phyloP scores from a whole-genome alignment of 2,797 vertebrate genomes.

The Chelon labrosus region DNA sequence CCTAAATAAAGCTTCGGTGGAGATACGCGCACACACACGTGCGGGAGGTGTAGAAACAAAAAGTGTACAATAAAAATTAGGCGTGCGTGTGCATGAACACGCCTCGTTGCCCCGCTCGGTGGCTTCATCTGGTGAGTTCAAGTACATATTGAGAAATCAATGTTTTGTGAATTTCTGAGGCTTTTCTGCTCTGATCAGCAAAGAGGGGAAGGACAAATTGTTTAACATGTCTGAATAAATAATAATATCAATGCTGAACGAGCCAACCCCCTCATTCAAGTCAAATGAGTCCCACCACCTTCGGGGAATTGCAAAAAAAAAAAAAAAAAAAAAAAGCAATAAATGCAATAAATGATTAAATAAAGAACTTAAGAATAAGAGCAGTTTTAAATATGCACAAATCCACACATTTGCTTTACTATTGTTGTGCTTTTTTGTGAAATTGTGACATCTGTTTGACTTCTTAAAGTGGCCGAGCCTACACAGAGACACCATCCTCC shows the following conservation, averaged over 20 bases:
- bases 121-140: slow-evolving; percentile 93
- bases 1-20: slow-evolving; percentile 84
- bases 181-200: slow-evolving; percentile 97
- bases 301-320: slow-evolving; percentile 32
- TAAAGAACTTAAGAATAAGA: slow-evolving; percentile 11
- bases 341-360: slow-evolving; percentile 47
- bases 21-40: slow-evolving; percentile 78
- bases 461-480: slow-evolving; percentile 65
- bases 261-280: slow-evolving; percentile 43
- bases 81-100: slow-evolving; percentile 83
- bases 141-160: slow-evolving; percentile 97
- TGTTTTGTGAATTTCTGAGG: slow-evolving; percentile 95
- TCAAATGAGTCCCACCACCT: slow-evolving; percentile 66
- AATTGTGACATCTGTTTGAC: slow-evolving; percentile 36
- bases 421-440: neutral
- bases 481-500: slow-evolving; percentile 75
- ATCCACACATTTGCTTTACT: slow-evolving; percentile 20
- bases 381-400: slow-evolving; percentile 17
- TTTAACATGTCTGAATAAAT: slow-evolving; percentile 87
- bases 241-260: slow-evolving; percentile 75
- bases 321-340: slow-evolving; percentile 43
- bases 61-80: slow-evolving; percentile 77
- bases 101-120: slow-evolving; percentile 48
- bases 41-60: slow-evolving; percentile 27
- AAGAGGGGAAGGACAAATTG: slow-evolving; percentile 89